These are phyloP conservation scores for Lytechinus pictus DNA, from an alignment of 35 echinoderm and acorn worm species.

Conservation along the genomic window DNA sequence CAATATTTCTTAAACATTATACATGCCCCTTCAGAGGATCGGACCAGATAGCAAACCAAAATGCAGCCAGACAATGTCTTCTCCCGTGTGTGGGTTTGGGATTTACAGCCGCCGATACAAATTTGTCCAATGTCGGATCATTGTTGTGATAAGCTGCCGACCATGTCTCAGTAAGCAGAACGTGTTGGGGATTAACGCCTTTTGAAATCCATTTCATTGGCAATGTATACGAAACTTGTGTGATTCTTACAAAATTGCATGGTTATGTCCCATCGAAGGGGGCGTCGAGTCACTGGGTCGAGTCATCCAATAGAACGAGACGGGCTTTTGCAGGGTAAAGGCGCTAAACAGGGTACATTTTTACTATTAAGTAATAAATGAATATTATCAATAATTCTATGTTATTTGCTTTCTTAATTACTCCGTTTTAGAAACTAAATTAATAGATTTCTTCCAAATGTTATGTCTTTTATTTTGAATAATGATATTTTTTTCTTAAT, in stretches of 20 bases:
- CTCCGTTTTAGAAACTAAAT: background rate
- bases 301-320: background rate
- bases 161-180: background rate
- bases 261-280: background rate
- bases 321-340: background rate
- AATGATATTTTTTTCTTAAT: too few species aligned
- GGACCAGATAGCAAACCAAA: background rate
- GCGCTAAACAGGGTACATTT: background rate
- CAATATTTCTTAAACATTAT: constrained; percentile 17
- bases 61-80: background rate
- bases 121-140: constrained; percentile 43
- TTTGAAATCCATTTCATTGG: background rate
- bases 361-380: background rate
- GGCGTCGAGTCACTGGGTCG: background rate
- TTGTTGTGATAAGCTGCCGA: constrained; percentile 22
- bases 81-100: background rate
- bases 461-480: too few species aligned
- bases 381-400: background rate
- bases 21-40: background rate
- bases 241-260: background rate
- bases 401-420: background rate
- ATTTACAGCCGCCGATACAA: constrained; percentile 41
- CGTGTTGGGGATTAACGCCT: constrained; percentile 53
- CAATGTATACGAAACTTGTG: background rate
- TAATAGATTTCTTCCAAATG: background rate